Conservation (phyloP, 2,797 vertebrate genomes). For the Bradypodion ventrale region DNA sequence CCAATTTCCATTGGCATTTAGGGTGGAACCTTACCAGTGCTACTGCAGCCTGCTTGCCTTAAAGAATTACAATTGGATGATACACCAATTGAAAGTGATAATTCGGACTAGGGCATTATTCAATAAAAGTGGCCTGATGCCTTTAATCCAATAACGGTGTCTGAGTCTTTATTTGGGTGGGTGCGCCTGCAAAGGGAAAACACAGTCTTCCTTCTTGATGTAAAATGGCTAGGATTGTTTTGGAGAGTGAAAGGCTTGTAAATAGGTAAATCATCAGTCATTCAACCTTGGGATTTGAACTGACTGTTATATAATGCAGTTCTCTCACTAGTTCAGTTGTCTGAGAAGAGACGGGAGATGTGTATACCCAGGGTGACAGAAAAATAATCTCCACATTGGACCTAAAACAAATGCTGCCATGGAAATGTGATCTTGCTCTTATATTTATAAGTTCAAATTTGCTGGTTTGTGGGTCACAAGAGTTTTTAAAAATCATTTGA, state of each 20-base stretch:
- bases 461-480: neutral
- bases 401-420: fast-evolving
- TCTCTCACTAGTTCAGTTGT: fast-evolving
- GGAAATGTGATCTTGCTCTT: neutral
- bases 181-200: too few relatives aligned
- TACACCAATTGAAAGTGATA: too few relatives aligned
- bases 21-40: too few relatives aligned
- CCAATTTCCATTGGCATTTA: too few relatives aligned
- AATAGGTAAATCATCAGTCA: slow-evolving; percentile 24
- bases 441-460: neutral
- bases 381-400: fast-evolving
- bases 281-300: neutral
- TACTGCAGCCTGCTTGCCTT: too few relatives aligned
- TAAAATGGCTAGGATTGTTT: slow-evolving; percentile 43
- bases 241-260: neutral
- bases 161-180: too few relatives aligned
- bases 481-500: too few relatives aligned
- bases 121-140: too few relatives aligned
- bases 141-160: too few relatives aligned
- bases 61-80: too few relatives aligned
- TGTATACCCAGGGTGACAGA: fast-evolving
- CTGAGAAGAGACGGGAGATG: fast-evolving
- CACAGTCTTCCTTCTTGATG: slow-evolving; percentile 38
- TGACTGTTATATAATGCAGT: slow-evolving; percentile 10
- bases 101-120: too few relatives aligned